Conservation (phyloP, 2,797 vertebrate species). For the Bovichtus diacanthus region DNA sequence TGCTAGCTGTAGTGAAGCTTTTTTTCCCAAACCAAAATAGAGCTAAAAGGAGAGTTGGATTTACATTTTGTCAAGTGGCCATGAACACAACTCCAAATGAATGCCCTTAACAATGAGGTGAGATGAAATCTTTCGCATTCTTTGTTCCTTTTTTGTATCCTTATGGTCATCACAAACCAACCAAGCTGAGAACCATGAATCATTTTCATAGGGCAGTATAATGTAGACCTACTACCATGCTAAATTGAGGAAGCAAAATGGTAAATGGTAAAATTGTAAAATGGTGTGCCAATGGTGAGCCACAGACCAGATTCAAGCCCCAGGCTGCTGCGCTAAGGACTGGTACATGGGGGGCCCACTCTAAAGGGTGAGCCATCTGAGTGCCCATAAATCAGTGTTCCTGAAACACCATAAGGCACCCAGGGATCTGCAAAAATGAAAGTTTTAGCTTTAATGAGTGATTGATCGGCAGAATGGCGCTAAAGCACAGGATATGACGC, state of each 20-base stretch:
- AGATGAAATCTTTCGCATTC: neutral
- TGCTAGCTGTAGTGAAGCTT: neutral
- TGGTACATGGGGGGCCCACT: too few relatives aligned
- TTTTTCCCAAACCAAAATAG: neutral
- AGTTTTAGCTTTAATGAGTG: neutral
- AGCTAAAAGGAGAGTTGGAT: neutral
- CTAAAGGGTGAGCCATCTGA: too few relatives aligned
- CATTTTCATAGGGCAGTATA: neutral
- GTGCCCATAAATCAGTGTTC: too few relatives aligned
- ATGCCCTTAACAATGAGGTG: neutral
- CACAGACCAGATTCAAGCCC: too few relatives aligned
- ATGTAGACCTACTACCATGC: neutral
- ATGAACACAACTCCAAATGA: neutral
- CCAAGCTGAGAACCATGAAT: neutral
- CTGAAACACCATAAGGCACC: neutral
- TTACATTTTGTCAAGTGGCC: neutral
- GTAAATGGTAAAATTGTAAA: too few relatives aligned
- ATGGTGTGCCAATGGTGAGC: too few relatives aligned
- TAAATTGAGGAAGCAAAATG: neutral
- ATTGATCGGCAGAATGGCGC: conserved; percentile 4
- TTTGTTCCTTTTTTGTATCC: neutral
- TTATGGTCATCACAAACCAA: neutral
- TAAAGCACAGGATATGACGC: conserved; percentile 43
- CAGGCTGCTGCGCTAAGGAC: too few relatives aligned
- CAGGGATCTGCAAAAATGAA: neutral